Percentiles rank a stretch among this genome's conserved stretches.
These are phyloP conservation scores for Salvelinus namaycush DNA, from an alignment of 2,113 vertebrate genomes.

Conservation along the genomic window DNA sequence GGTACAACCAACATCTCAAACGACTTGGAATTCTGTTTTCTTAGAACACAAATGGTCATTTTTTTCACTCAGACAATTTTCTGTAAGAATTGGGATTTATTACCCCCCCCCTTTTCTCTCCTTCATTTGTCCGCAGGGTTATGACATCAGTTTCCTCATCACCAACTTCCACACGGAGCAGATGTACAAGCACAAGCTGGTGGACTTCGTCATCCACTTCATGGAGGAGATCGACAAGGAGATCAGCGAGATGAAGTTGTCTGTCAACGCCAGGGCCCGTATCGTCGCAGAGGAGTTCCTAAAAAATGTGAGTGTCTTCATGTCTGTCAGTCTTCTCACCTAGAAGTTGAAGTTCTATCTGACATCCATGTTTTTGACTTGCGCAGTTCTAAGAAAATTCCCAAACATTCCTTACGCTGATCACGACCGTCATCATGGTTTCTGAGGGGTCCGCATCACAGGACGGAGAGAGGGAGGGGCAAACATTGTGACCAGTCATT, in stretches of 20 bases:
- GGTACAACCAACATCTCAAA: not conserved
- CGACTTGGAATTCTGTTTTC: too few relatives aligned
- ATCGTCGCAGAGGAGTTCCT: slow-evolving; percentile 98
- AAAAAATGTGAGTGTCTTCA: slow-evolving; percentile 82
- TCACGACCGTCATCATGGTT: slow-evolving; percentile 48
- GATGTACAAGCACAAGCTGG: slow-evolving; percentile 99
- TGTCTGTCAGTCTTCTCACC: not conserved
- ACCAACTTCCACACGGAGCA: slow-evolving; percentile 99
- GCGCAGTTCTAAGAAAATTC: slow-evolving; percentile 72
- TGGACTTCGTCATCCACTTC: slow-evolving; percentile 98
- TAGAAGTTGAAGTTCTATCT: not conserved
- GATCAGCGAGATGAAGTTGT: slow-evolving; percentile 99
- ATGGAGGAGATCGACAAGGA: slow-evolving; percentile 99
- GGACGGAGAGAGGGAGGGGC: slow-evolving; percentile 28
- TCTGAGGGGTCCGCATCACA: slow-evolving; percentile 33
- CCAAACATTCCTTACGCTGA: slow-evolving; percentile 49
- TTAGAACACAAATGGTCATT: not conserved
- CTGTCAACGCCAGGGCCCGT: slow-evolving; percentile 93
- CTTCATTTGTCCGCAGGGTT: slow-evolving; percentile 76
- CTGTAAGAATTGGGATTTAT: too few relatives aligned
- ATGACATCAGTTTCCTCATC: slow-evolving; percentile 99
- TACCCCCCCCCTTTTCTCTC: not conserved
- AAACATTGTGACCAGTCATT: slow-evolving; percentile 25
- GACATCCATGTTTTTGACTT: slow-evolving; percentile 21
- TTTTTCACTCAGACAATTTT: not conserved